phyloP scores from a whole-genome alignment of 1,140 invertebrate genomes.

The Hydropsyche tenuis region DNA sequence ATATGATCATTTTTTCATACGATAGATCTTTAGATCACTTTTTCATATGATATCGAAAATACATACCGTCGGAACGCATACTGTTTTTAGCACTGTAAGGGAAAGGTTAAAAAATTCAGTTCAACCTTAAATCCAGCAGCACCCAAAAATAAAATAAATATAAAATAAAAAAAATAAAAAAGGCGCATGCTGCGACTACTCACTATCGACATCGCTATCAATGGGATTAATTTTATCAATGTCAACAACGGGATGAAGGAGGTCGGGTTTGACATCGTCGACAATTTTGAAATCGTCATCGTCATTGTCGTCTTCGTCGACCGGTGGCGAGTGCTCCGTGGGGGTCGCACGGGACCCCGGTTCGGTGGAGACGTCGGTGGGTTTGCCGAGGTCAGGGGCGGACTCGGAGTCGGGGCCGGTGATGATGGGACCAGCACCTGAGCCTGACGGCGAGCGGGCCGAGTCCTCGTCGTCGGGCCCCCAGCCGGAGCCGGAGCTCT shows the following conservation, averaged over 20 bases:
- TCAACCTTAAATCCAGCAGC: too few species aligned
- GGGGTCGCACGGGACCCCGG: background rate
- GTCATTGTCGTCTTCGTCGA: background rate
- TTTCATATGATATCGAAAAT: too few species aligned
- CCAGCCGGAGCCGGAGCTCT: conserved; percentile 63
- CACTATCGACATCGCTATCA: conserved; percentile 61
- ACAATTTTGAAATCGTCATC: conserved; percentile 52
- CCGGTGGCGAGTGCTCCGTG: background rate
- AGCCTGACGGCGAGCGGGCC: conserved; percentile 52
- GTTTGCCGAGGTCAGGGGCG: conserved; percentile 27
- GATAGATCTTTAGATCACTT: too few species aligned
- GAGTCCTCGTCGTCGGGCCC: conserved; percentile 62
- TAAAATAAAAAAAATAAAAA: conserved; percentile 49
- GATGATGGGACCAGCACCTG: conserved; percentile 5
- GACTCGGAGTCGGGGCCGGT: background rate
- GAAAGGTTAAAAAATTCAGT: too few species aligned
- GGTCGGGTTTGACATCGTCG: conserved; percentile 37
- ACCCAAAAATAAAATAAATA: background rate
- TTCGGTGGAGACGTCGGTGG: conserved; percentile 2
- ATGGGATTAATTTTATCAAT: conserved; percentile 37
- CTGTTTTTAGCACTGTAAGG: too few species aligned
- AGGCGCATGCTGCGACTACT: conserved; percentile 63
- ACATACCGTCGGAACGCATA: too few species aligned
- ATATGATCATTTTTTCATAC: too few species aligned
- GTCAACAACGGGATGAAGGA: conserved; percentile 37